Conservation (phyloP, 2,888 invertebrate genomes). For the Drosophila ezoana region DNA sequence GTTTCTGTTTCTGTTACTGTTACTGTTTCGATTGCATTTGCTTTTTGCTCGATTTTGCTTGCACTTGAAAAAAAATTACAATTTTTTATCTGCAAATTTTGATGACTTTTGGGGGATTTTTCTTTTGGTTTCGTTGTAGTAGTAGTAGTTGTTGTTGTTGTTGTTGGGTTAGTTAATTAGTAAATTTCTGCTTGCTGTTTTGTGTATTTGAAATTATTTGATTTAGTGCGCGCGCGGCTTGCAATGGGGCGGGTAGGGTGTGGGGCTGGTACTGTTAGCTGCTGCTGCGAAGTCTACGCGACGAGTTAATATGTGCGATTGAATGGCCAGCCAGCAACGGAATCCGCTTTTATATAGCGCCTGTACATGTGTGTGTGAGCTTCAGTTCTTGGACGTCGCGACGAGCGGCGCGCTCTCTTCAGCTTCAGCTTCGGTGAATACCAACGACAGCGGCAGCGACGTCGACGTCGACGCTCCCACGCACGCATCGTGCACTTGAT, state of each 20-base stretch:
- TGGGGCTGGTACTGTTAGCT: slow-evolving; percentile 32
- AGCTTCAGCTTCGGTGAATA: slow-evolving; percentile 4
- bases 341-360: slow-evolving; percentile 67
- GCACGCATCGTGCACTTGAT: slow-evolving; percentile 54
- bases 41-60: slow-evolving; percentile 23
- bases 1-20: slow-evolving; percentile 2
- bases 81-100: slow-evolving; percentile 21
- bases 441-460: slow-evolving; percentile 7
- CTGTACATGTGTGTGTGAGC: slow-evolving; percentile 47
- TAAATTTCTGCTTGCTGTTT: slow-evolving; percentile 22
- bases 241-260: slow-evolving; percentile 10
- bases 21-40: slow-evolving; percentile 10
- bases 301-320: slow-evolving; percentile 69
- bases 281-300: slow-evolving; percentile 62
- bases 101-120: slow-evolving; percentile 12
- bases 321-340: slow-evolving; percentile 53
- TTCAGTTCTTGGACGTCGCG: slow-evolving; percentile 44
- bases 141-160: slow-evolving; percentile 11
- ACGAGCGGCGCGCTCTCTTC: slow-evolving; percentile 33
- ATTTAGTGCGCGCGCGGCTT: slow-evolving; percentile 38
- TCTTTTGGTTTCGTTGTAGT: slow-evolving; percentile 13
- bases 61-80: slow-evolving; percentile 40
- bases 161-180: slow-evolving; percentile 49
- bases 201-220: slow-evolving; percentile 17
- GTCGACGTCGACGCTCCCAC: slow-evolving; percentile 43